Evolutionary conservation across 1,140 invertebrate species (phyloP), one percentile per base, ranked within the genome.

Genomic region (Hesperophylax magnus): DNA sequence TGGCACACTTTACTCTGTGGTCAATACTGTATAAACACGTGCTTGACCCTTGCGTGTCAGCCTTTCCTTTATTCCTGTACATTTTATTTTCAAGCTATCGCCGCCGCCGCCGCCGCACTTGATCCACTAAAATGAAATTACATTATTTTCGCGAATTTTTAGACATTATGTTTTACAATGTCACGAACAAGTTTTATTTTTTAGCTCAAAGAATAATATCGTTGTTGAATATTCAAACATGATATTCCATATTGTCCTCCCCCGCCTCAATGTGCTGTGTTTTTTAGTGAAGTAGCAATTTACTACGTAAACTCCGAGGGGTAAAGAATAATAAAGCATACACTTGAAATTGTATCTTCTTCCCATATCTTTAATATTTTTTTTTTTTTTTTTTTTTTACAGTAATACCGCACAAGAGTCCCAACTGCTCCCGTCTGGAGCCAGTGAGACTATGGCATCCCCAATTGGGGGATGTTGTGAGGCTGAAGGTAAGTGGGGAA

Each of bases 261-360:
- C 63, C 31, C 31, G n/a, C 17, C 24, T 8, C 61, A 27, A 65
- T 7, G 2, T 31, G 11, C 17, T 34, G 63, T 34, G 9, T 67
- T 67, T 20, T 15, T 72, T 53, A 31, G 11, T 54, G 53, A 53
- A 53, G 47, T 72, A 72, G 69, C 69, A 72, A 76, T 78, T 78
- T 78, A 78, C 77, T 54, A 54, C 56, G 63, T 78, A 78, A 78
- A 67, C 63, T 67, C 4, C 14, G 61, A 17, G 63, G 52, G 61
- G 56, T 69, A 78, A 78, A 69, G 22, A 15, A 54, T 78, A 56
- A 69, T 69, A 54, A 47, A 11, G 9, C 9, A 14, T 63, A 63
- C 77, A 69, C 77, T 78, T 78, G 77, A 78, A 78, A 69, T 69
- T 31, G 75, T 77, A 77, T 77, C 60, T 65, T 78, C 34, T n/a